Conservation (phyloP, 37 sponge, comb jelly and placozoan species). For the Hormiphora californensis region DNA sequence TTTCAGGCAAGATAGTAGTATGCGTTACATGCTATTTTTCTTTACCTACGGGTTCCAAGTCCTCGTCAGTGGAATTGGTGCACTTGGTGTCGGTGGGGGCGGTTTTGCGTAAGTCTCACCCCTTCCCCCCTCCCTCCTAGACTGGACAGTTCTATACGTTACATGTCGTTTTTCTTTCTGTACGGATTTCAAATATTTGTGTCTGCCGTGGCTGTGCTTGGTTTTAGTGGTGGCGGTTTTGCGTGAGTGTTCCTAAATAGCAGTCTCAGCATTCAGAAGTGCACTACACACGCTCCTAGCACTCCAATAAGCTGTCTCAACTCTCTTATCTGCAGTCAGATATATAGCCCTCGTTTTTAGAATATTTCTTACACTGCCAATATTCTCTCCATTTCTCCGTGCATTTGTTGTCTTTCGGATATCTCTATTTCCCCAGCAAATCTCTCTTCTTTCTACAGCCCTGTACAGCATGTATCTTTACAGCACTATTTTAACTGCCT, state of each 20-base stretch:
- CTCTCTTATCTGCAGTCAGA: too few relatives aligned
- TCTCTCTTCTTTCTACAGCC: too few relatives aligned
- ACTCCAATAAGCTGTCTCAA: too few relatives aligned
- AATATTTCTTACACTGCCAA: too few relatives aligned
- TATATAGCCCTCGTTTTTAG: too few relatives aligned
- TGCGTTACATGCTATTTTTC: constrained; percentile 54
- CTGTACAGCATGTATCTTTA: too few relatives aligned
- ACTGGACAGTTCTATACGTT: constrained; percentile 45
- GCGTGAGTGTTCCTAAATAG: constrained; percentile 11
- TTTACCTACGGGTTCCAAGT: constrained; percentile 35
- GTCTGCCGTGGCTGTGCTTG: not conserved
- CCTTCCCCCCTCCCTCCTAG: not conserved
- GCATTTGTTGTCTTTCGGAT: too few relatives aligned
- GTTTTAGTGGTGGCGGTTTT: constrained; percentile 37
- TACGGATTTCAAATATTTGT: constrained; percentile 52
- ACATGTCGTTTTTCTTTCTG: constrained; percentile 52
- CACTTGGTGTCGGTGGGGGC: not conserved
- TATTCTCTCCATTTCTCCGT: too few relatives aligned
- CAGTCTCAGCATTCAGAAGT: too few relatives aligned
- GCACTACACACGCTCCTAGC: too few relatives aligned
- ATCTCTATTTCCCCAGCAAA: too few relatives aligned
- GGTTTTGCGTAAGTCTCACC: not conserved
- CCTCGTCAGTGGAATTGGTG: not conserved
- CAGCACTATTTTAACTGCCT: too few relatives aligned
- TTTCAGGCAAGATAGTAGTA: not conserved